Base-by-base conservation (phyloP, 2,113 vertebrate genomes). In the Scomber colias region DNA sequence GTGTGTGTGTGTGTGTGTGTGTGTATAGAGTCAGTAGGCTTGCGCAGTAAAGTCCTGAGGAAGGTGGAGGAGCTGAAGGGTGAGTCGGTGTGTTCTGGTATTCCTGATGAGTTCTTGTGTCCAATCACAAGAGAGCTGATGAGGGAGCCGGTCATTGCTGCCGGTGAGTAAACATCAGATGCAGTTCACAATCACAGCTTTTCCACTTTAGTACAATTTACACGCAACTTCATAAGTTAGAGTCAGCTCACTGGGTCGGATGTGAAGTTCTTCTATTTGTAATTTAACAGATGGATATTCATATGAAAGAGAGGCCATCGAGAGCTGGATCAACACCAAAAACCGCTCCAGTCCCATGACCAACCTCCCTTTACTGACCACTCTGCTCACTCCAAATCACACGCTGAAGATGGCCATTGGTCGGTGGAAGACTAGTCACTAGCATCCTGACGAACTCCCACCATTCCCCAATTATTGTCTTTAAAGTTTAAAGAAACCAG, bases 291-390 rank as follows among this genome's bases (percentile, higher is more conserved):
- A 99, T 88, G 98, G 98, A 27, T 99, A 97, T 85, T 99, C 98
- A 0, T 99, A 99, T 59, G 98, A 99, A 91, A 96, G 94, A 68
- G 96, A 95, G 56, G 98, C 97, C 30, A 96, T 99, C 27, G 95
- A 97, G 87, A 96, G 92, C 3, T 99, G 98, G 98, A 95, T 99
- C 87, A 93, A 81, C 89, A 96, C 75, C 0, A 97, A 96, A 86
- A 97, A 95, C 86, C 96, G 95, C 4, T 96, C 96, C 3, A 99
- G 98, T 77, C 98, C 98, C 49, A 99, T 99, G 98, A 99, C 98
- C 1, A 99, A 99, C 82, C 95, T 99, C 30, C 95, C 96, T 35
- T 93, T 99, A 24, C 87, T 92, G 73, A 97, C 96, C 0, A 91
- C 94, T 1, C 49, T 95, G 61, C 96, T 99, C 49, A 99, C 95